phyloP scores from a whole-genome alignment of 2,797 vertebrate genomes.

The Hirundo rustica region DNA sequence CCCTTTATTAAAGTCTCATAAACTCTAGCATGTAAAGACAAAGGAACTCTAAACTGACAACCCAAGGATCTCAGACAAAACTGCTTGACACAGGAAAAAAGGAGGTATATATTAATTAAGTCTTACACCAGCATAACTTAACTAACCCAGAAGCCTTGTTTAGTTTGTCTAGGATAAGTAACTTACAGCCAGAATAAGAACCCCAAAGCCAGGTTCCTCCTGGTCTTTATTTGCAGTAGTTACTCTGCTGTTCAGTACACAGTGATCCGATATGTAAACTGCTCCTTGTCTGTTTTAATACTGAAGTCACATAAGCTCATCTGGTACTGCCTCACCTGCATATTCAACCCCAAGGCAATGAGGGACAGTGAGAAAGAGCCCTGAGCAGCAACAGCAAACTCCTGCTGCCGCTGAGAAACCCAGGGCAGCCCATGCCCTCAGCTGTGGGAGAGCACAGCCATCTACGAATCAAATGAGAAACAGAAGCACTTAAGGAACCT shows the following conservation, averaged over 20 bases:
- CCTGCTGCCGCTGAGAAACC: not conserved
- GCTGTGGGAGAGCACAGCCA: not conserved
- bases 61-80: not conserved
- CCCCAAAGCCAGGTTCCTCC: not conserved
- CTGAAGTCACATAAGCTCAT: not conserved
- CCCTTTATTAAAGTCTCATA: not conserved
- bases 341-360: not conserved
- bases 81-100: not conserved
- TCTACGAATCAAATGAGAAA: not conserved
- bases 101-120: not conserved
- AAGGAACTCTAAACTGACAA: not conserved
- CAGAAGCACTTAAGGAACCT: not conserved
- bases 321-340: not conserved
- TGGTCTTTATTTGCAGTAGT: not conserved
- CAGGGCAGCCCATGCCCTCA: not conserved
- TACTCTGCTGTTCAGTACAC: not conserved
- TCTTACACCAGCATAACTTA: not conserved
- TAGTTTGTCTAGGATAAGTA: not conserved
- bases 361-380: not conserved
- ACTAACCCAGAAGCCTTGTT: not conserved
- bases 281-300: not conserved
- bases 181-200: not conserved
- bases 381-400: not conserved
- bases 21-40: not conserved
- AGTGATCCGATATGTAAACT: fast-evolving